Base-by-base conservation (phyloP, 2,888 invertebrate species). In the Latrodectus elegans region DNA sequence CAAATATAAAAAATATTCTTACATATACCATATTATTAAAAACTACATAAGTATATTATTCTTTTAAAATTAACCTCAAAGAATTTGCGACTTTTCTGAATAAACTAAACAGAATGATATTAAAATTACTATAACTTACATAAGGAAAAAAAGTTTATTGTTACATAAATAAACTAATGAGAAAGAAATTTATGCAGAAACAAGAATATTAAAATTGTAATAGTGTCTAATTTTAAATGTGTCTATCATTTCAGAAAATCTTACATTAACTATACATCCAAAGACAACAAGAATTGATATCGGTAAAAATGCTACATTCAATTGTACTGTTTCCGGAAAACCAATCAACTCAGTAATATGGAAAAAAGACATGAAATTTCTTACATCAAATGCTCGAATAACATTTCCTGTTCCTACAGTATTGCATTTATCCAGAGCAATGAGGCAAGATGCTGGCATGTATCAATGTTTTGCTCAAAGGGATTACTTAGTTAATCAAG, bases 401-500 rank as follows among this genome's bases (percentile, higher is more conserved):
- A 53, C 77, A 2, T 82, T 83, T 65, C 87, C 74, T 4, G 49
- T 73, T 64, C 89, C 88, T n/a, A 80, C 85, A 17, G 9, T 79
- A 8, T 22, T 90, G 3, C 84, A 84, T 53, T 71, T 90, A 17
- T 51, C 80, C 4, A 80, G 86, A 14, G 76, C 88, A 11, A 49
- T 73, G 8, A 68, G 86, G 15, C 80, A 83, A 64, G 84, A 88
- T 53, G 84, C 81, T 11, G 89, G 89, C 12, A 88, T 89, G 83
- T 89, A 89, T 64, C 89, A 89, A 55, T 89, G 89, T 53, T 89
- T 89, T 71, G 89, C 88, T 14, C 74, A 74, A 14, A 83, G 89
- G 64, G 89, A 88, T n/a, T 79, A 70, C 15, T 67, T 84, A 15
- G 85, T 83, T 4, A 76, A 65, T 9, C 89, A 90, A 77, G 85